These are phyloP conservation scores for Dipodomys stephensi DNA, from an alignment of 2,113 vertebrate genomes.

Conservation along the genomic window DNA sequence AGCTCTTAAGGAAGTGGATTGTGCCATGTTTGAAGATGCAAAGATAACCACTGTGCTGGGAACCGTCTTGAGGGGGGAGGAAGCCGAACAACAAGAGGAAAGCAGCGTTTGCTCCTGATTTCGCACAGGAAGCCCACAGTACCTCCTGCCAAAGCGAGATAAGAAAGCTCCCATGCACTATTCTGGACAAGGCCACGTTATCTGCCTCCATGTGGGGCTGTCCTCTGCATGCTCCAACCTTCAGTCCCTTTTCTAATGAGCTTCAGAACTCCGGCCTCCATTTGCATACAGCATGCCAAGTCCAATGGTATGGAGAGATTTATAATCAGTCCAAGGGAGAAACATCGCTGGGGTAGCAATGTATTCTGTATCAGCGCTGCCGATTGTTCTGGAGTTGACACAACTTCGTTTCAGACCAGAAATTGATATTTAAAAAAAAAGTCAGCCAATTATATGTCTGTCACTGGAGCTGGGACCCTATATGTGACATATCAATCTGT, in stretches of 20 bases:
- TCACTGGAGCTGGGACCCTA: not conserved
- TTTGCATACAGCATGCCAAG: constrained; percentile 85
- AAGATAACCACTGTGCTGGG: constrained; percentile 99
- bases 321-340: constrained; percentile 84
- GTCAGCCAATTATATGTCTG: constrained; percentile 48
- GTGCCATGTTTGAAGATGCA: constrained; percentile 99
- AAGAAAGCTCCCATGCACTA: constrained; percentile 99
- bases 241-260: constrained; percentile 88
- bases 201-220: constrained; percentile 90
- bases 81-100: constrained; percentile 99
- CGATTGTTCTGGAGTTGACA: constrained; percentile 80
- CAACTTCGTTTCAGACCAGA: constrained; percentile 83
- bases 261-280: constrained; percentile 83
- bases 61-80: constrained; percentile 98
- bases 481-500: not conserved
- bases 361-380: constrained; percentile 84
- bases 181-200: constrained; percentile 93
- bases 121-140: constrained; percentile 98
- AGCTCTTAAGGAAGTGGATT: constrained; percentile 98
- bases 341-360: constrained; percentile 86
- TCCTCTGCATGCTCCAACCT: constrained; percentile 84
- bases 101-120: constrained; percentile 96
- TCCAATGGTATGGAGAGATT: constrained; percentile 87
- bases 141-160: constrained; percentile 99
- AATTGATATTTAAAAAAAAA: constrained; percentile 86